Base-by-base conservation (phyloP, 2,797 vertebrate species). In the Chelon auratus region DNA sequence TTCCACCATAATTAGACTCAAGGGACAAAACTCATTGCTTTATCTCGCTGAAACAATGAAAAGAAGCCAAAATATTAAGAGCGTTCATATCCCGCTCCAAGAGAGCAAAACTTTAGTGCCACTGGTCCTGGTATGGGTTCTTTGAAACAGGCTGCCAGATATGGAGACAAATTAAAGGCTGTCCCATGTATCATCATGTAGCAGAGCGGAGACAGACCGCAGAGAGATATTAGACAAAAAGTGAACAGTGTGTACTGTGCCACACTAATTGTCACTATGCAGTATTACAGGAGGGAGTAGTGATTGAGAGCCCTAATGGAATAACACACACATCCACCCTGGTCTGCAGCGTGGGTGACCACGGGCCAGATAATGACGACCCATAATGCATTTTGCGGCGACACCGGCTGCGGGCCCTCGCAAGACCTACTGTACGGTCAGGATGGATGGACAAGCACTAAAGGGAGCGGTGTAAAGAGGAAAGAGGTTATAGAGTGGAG, bases 231-330 rank as follows among this genome's bases (percentile, higher is more conserved):
- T 42, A 26, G 37, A 75, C 17, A 51, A 54, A 74, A 20, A 26
- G 58, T 53, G 42, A 12, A 61, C 18, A 63, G 61, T 37, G 55
- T 51, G 57, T 36, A 57, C 70, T 15, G 69, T 22, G 57, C 12
- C 65, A 67, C 60, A 67, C 68, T 89, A 89, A 91, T 86, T 86
- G 81, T 86, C 70, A 59, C 43, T 14, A 39, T 74, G 78, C 52
- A 43, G 69, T 76, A 75, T 73, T 72, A 68, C 53, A 77, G 77
- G n/a, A 50, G 47, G 62, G 64, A 75, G 50, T 15, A 56, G 71
- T 39, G 61, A 86, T 79, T 70, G 75, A 87, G 70, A 83, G 76
- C 68, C 71, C 77, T 93, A 93, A 93, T 93, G 90, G 88, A 89
- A 78, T 62, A 79, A 82, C 84, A 83, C 72, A 67, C 62, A 63